Percentiles rank a stretch among this genome's conserved stretches.
phyloP scores from a whole-genome alignment of 2,888 invertebrate genomes.

The Nephrotoma guestfalica region DNA sequence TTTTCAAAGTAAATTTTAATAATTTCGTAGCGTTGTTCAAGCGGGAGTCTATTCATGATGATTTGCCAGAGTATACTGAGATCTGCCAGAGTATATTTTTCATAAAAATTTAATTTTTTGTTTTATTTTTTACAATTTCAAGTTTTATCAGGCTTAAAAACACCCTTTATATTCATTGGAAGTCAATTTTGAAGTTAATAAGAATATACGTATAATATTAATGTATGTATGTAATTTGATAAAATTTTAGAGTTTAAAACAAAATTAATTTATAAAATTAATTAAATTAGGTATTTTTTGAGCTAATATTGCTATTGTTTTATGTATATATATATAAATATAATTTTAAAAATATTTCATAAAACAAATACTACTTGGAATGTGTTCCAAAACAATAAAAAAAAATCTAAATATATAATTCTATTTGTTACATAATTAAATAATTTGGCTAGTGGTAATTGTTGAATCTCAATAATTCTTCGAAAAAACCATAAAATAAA shows the following conservation, averaged over 20 bases:
- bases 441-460: not conserved
- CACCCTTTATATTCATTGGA: not conserved
- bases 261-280: not conserved
- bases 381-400: not conserved
- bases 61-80: too few species aligned
- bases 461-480: not conserved
- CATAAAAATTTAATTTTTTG: too few species aligned
- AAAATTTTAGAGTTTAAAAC: not conserved
- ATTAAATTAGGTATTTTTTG: not conserved
- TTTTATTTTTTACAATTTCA: too few species aligned
- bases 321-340: not conserved
- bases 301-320: not conserved
- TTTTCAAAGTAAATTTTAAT: too few species aligned
- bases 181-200: not conserved
- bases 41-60: too few species aligned
- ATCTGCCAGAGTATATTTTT: too few species aligned
- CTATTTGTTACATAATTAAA: not conserved
- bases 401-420: not conserved
- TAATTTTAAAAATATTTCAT: not conserved
- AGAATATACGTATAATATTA: not conserved
- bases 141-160: too few species aligned
- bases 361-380: not conserved
- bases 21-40: too few species aligned
- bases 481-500: not conserved
- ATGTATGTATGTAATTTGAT: not conserved